Evolutionary conservation across 2,113 vertebrate species (phyloP).

Genomic region (Sturnira hondurensis): DNA sequence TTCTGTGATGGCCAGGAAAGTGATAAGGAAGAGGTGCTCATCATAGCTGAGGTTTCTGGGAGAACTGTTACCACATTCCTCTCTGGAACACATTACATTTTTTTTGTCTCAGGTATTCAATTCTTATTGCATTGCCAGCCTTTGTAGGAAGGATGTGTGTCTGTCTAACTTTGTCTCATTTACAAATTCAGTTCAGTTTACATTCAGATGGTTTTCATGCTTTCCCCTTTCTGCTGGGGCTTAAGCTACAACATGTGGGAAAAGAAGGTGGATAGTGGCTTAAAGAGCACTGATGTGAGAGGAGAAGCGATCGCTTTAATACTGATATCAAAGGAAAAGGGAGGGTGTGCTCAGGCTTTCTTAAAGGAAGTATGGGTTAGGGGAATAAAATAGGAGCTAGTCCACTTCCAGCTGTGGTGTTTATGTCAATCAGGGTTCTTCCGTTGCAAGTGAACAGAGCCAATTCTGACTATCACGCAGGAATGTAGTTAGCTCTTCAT

Average conservation of each 20-base stretch:
- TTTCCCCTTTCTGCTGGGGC: neutral
- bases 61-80: neutral
- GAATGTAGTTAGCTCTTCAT: neutral
- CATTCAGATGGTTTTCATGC: slow-evolving; percentile 13
- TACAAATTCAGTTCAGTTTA: slow-evolving; percentile 8
- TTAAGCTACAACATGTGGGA: neutral
- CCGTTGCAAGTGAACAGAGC: neutral
- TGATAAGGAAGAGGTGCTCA: neutral
- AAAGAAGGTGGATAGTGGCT: neutral
- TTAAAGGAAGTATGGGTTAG: neutral
- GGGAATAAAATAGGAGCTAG: neutral
- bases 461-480: neutral
- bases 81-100: neutral
- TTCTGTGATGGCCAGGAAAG: neutral
- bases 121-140: neutral
- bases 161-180: slow-evolving; percentile 22
- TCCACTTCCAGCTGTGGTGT: neutral
- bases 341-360: neutral
- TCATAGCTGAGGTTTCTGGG: neutral
- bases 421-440: neutral
- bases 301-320: neutral
- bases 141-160: neutral
- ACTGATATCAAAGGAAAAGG: neutral
- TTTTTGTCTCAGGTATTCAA: neutral
- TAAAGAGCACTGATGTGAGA: neutral